Evolutionary conservation across 2,888 invertebrate species (phyloP).

Genomic region (Entomobrya multifasciata): DNA sequence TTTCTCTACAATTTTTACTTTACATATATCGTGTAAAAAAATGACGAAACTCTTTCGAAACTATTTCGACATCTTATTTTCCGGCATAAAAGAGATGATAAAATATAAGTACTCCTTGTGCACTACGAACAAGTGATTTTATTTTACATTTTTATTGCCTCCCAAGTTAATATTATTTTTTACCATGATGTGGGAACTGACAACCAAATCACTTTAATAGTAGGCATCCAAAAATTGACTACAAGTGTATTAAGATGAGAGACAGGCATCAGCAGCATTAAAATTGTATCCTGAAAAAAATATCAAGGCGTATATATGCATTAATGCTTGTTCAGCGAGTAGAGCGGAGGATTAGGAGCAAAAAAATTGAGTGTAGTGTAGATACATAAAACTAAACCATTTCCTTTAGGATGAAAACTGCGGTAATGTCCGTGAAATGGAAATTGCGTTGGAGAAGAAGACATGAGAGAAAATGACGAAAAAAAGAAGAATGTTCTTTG

Average conservation of each 20-base stretch:
- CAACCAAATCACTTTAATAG: not conserved
- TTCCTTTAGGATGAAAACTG: not conserved
- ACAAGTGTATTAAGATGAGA: not conserved
- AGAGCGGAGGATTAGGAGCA: not conserved
- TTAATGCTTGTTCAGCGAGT: constrained; percentile 10
- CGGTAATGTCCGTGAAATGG: constrained; percentile 55
- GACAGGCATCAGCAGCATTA: not conserved
- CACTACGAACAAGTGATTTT: constrained; percentile 14
- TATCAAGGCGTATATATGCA: not conserved
- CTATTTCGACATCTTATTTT: not conserved
- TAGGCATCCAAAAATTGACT: not conserved
- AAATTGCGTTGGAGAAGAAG: constrained; percentile 23
- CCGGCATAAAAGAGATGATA: constrained; percentile 7
- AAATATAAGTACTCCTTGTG: not conserved
- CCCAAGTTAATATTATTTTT: constrained; percentile 16
- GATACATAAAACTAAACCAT: not conserved
- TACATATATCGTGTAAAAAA: not conserved
- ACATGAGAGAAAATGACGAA: constrained; percentile 37
- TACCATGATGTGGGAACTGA: constrained; percentile 1
- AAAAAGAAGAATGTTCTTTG: not conserved
- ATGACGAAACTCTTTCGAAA: not conserved
- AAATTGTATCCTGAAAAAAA: constrained; percentile 11
- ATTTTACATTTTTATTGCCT: constrained; percentile 16
- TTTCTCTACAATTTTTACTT: not conserved
- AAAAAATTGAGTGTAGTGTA: not conserved